A percentile compares a stretch with the other conserved stretches of the same genome.
Evolutionary conservation across 2,113 vertebrate species (phyloP).

Genomic region (Hippocampus comes): DNA sequence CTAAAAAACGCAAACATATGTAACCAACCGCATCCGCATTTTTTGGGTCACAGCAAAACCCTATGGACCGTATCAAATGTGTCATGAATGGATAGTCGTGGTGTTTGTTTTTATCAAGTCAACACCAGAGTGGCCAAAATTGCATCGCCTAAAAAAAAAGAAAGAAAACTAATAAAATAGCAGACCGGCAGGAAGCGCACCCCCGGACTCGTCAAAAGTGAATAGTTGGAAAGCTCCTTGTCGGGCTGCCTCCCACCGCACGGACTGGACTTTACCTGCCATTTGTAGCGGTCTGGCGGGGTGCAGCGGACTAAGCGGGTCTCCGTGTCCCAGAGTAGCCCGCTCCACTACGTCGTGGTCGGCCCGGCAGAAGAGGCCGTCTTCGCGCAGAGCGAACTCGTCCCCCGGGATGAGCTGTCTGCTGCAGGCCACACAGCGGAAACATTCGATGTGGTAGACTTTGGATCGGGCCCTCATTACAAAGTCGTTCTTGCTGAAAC

Average conservation of each 20-base stretch:
- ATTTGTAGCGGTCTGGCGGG: conserved; percentile 91
- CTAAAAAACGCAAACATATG: too few species aligned
- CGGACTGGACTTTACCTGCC: conserved; percentile 81
- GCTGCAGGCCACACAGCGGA: conserved; percentile 97
- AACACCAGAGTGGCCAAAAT: neutral
- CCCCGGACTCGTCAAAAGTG: neutral
- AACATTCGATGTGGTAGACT: conserved; percentile 99
- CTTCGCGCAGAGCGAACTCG: conserved; percentile 92
- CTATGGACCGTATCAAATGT: neutral
- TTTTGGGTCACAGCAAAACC: neutral
- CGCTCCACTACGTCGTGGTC: conserved; percentile 96
- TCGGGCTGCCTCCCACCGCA: neutral
- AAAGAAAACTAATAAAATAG: neutral
- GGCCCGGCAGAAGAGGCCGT: conserved; percentile 94
- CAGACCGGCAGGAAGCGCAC: neutral
- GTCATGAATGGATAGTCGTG: neutral
- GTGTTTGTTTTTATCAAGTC: neutral
- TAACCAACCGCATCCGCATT: too few species aligned
- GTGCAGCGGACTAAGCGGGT: conserved; percentile 90
- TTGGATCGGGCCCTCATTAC: conserved; percentile 96
- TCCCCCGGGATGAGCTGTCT: conserved; percentile 97
- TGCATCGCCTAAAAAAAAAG: neutral
- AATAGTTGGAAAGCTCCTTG: too few species aligned
- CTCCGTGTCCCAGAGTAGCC: conserved; percentile 84
- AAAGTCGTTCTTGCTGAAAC: conserved; percentile 99